Conservation (phyloP, 2,797 vertebrate genomes). For the Podargus strigoides region DNA sequence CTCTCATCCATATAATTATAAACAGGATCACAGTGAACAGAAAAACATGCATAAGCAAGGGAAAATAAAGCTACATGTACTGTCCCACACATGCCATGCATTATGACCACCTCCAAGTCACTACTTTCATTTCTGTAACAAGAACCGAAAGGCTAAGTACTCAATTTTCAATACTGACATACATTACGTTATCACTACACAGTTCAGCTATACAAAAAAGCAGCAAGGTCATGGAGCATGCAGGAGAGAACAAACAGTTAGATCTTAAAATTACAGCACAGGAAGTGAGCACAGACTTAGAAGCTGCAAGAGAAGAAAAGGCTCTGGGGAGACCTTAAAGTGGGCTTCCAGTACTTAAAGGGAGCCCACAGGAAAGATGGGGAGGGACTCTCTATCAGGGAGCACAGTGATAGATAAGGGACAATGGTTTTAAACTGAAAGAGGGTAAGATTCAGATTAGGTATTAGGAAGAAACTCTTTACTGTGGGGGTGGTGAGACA, state of each 20-base stretch:
- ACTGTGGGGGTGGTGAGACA: background rate
- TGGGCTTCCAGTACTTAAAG: background rate
- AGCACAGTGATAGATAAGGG: background rate
- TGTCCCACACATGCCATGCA: background rate
- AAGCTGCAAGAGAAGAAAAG: background rate
- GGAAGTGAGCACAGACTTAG: background rate
- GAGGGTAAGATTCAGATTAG: background rate
- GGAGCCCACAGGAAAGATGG: background rate
- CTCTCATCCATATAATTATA: background rate
- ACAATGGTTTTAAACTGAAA: background rate
- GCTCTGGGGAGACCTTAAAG: background rate
- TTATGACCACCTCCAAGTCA: background rate
- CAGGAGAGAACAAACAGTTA: background rate
- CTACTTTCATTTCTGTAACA: background rate
- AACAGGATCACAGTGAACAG: background rate
- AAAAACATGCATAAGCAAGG: background rate
- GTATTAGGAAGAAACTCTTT: background rate
- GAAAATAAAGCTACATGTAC: background rate
- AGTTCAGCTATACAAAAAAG: background rate
- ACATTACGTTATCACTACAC: background rate
- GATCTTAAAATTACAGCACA: background rate
- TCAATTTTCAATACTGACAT: background rate
- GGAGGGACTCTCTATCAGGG: background rate
- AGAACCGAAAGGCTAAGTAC: background rate
- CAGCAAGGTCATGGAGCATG: background rate